Evolutionary conservation across 2,797 vertebrate species (phyloP).

Genomic region (Sebastes steindachneri): DNA sequence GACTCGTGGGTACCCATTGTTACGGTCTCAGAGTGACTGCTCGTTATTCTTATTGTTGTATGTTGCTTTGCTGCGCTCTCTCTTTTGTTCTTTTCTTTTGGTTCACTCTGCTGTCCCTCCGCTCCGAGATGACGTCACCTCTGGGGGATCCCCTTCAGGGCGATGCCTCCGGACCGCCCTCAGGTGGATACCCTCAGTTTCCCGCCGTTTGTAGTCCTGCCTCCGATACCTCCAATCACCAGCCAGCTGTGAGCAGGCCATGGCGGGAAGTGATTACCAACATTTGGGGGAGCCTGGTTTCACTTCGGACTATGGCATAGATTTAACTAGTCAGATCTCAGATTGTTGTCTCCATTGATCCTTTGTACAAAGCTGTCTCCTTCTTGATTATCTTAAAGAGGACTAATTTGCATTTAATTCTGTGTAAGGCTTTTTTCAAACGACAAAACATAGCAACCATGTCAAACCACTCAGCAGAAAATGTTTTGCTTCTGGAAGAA

Average conservation of each 20-base stretch:
- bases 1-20: too few species aligned
- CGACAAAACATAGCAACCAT: neutral
- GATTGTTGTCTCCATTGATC: neutral
- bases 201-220: fast-evolving
- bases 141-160: too few species aligned
- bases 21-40: too few species aligned
- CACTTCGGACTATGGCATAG: neutral
- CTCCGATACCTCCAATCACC: too few species aligned
- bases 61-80: fast-evolving
- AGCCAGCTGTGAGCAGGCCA: fast-evolving
- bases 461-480: neutral
- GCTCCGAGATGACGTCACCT: fast-evolving
- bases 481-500: neutral
- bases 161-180: too few species aligned
- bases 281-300: too few species aligned
- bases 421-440: neutral
- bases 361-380: neutral
- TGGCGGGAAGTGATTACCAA: too few species aligned
- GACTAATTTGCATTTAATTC: neutral
- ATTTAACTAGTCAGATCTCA: neutral
- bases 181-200: too few species aligned
- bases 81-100: too few species aligned
- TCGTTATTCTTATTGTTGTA: too few species aligned
- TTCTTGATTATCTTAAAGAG: neutral
- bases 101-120: too few species aligned